Conservation (phyloP, 2,888 invertebrate genomes). For the Lordiphosa andalusiaca region DNA sequence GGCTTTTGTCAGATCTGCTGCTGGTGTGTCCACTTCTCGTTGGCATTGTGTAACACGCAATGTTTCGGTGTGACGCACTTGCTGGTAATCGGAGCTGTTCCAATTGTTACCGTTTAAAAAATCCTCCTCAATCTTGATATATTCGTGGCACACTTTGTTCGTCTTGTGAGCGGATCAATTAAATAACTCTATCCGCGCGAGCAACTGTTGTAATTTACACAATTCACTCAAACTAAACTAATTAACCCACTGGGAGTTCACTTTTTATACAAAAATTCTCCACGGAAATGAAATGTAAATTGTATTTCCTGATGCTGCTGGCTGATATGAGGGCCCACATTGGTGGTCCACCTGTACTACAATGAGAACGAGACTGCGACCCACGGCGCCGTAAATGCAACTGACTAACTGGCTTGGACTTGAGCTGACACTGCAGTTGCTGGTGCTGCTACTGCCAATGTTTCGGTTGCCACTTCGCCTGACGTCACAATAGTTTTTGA, state of each 20-base stretch:
- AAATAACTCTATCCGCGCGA: slow-evolving; percentile 54
- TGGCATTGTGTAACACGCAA: slow-evolving; percentile 18
- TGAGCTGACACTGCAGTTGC: slow-evolving; percentile 33
- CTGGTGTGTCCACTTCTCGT: slow-evolving; percentile 27
- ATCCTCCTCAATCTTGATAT: slow-evolving; percentile 5
- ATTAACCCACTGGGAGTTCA: slow-evolving; percentile 8
- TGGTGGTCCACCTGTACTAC: slow-evolving; percentile 51
- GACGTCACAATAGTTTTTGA: slow-evolving; percentile 43
- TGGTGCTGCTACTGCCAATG: neutral
- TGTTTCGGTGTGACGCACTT: slow-evolving; percentile 27
- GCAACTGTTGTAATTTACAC: slow-evolving; percentile 52
- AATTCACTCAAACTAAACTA: slow-evolving; percentile 24
- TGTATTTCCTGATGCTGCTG: slow-evolving; percentile 42
- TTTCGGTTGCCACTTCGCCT: slow-evolving; percentile 2
- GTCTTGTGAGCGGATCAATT: slow-evolving; percentile 32
- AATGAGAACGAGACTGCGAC: slow-evolving; percentile 49
- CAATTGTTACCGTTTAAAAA: slow-evolving; percentile 7
- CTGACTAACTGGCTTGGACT: slow-evolving; percentile 51
- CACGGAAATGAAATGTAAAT: slow-evolving; percentile 26
- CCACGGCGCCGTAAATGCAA: slow-evolving; percentile 64
- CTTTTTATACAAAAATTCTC: slow-evolving; percentile 40
- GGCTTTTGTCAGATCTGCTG: slow-evolving; percentile 57
- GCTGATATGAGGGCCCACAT: slow-evolving; percentile 44
- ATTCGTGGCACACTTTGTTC: slow-evolving; percentile 42
- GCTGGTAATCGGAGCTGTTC: slow-evolving; percentile 31